Conservation (phyloP, 2,113 vertebrate species). For the Enhydra lutris region DNA sequence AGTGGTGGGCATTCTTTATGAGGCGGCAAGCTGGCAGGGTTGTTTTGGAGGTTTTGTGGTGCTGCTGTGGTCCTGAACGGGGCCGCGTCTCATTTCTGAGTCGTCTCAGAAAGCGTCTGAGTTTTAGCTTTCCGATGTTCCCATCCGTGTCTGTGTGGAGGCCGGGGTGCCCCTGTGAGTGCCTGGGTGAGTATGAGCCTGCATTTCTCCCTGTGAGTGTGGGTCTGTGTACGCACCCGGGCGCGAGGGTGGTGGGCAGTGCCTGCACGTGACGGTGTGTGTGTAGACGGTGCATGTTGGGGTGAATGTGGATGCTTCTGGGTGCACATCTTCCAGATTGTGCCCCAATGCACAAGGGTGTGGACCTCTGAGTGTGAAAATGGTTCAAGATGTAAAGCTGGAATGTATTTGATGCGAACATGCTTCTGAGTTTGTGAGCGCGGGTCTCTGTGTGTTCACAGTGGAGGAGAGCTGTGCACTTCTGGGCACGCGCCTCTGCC, state of each 20-base stretch:
- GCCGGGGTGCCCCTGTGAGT: background rate
- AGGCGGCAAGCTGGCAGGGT: background rate
- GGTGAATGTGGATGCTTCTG: background rate
- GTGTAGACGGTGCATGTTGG: background rate
- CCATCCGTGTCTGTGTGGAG: background rate
- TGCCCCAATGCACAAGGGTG: background rate
- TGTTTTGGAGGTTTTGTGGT: background rate
- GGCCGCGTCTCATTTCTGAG: background rate
- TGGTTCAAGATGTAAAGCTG: background rate
- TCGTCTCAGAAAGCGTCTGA: background rate
- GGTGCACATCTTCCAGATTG: background rate
- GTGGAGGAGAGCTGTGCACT: background rate
- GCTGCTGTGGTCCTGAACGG: background rate
- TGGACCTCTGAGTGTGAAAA: background rate
- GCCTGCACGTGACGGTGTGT: background rate
- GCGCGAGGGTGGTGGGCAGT: background rate
- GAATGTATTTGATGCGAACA: background rate
- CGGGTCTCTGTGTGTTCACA: background rate
- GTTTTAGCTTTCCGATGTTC: background rate
- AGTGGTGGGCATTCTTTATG: accelerated
- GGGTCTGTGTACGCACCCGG: background rate
- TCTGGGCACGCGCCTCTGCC: background rate
- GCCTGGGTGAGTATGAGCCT: background rate
- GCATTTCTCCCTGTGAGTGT: background rate
- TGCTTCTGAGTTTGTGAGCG: background rate